A percentile compares a stretch with the other conserved stretches of the same genome.
Evolutionary conservation across 2,888 invertebrate species (phyloP).

Genomic region (Pycnomerus fuliginosus): DNA sequence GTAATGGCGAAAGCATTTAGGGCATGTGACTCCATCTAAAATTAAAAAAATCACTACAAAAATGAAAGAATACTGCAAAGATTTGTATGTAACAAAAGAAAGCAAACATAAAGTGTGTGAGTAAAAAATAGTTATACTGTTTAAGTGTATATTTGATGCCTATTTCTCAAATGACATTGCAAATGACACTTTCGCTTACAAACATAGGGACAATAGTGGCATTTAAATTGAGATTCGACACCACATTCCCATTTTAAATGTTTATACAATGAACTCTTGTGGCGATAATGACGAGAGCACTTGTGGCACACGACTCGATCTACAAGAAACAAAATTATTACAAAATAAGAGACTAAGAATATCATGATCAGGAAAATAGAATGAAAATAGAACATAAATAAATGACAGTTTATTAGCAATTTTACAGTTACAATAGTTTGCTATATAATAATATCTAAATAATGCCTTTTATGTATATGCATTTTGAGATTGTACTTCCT

Average conservation of each 20-base stretch:
- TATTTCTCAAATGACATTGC: too few relatives aligned
- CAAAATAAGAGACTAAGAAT: conserved; percentile 1
- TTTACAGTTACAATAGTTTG: too few relatives aligned
- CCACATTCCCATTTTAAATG: conserved; percentile 31
- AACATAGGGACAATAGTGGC: conserved; percentile 23
- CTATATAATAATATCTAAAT: too few relatives aligned
- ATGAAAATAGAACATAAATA: conserved; percentile 2
- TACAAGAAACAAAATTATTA: conserved; percentile 6
- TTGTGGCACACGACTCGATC: conserved; percentile 6
- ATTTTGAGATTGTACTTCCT: conserved; percentile 78
- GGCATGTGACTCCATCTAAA: conserved; percentile 6
- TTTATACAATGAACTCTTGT: conserved; percentile 27
- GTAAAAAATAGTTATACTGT: too few relatives aligned
- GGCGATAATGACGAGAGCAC: conserved; percentile 23
- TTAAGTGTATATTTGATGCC: too few relatives aligned
- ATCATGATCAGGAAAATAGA: conserved; percentile 1
- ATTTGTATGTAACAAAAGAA: too few relatives aligned
- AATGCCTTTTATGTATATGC: conserved; percentile 69
- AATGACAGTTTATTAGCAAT: too few relatives aligned
- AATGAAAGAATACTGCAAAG: too few relatives aligned
- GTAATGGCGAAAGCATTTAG: conserved; percentile 19
- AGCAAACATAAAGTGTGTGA: too few relatives aligned
- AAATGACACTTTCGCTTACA: too few relatives aligned
- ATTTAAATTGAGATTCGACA: conserved; percentile 26
- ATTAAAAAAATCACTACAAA: conserved; percentile 2